Evolutionary conservation across 2,888 invertebrate genomes (phyloP), one percentile per base, ranked within the genome.

Genomic region (Acanthoscelides obtectus): DNA sequence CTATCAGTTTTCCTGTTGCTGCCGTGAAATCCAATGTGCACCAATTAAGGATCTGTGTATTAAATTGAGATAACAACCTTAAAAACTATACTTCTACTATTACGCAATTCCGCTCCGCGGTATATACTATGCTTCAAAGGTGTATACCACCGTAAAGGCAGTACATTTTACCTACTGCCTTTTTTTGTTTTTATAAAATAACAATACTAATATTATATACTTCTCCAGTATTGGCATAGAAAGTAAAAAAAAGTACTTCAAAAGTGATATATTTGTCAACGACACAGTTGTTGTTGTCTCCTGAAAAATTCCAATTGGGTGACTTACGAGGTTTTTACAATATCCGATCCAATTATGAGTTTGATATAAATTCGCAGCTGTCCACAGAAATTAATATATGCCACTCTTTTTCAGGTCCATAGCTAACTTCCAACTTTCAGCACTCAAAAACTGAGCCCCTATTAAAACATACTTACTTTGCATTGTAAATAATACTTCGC

Each of bases 391-490:
- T 45, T 3, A 12, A 45, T 6, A 45, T 45, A 45, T 45, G 45
- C 3, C 45, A 1, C 12, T 12, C 17, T 45, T 12, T 6, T 45
- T 45, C 45, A 45, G 12, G 12, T 3, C 5, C 1, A 45, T 17
- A 17, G 17, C 12, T 12, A 45, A 45, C 45, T 45, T n/a, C n/a
- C 25, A 25, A 25, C 25, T 25, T 25, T 45, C 45, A 3, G 45
- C 74, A 75, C 76, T 76, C 72, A 75, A 76, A 76, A 76, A 77
- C 74, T 72, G 74, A 67, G 70, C 73, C 74, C 77, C 79, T 77
- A 79, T 80, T 79, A 80, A 80, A 80, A 79, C 76, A 76, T 78
- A 74, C 80, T 80, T 80, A 80, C 73, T 80, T 80, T 80, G 80
- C 80, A 80, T 80, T 80, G 80, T 80, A 80, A 80, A 80, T 79